These are phyloP conservation scores for Agrypnus murinus DNA, from an alignment of 2,888 invertebrate species.

Conservation along the genomic window DNA sequence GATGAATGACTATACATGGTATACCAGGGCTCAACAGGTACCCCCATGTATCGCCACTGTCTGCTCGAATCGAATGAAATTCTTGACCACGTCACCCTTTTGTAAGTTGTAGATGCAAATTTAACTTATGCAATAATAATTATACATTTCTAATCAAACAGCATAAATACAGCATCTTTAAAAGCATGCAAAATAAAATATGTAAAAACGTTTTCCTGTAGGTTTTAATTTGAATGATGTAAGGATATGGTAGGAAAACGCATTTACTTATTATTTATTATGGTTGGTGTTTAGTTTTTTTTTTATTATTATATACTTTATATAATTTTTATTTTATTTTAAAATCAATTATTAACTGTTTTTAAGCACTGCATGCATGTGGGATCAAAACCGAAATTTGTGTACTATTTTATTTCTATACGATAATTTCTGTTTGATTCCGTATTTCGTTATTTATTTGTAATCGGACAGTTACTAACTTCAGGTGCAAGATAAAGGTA, in stretches of 20 bases:
- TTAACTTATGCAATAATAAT: slow-evolving; percentile 24
- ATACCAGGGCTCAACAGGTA: slow-evolving; percentile 43
- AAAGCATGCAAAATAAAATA: slow-evolving; percentile 48
- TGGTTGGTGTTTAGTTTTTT: slow-evolving; percentile 26
- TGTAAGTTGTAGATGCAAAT: slow-evolving; percentile 60
- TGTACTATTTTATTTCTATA: slow-evolving; percentile 1
- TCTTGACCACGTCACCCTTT: slow-evolving; percentile 63
- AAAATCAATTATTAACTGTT: slow-evolving; percentile 32
- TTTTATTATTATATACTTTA: too few relatives aligned
- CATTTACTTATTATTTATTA: slow-evolving; percentile 21
- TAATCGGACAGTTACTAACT: slow-evolving; percentile 54
- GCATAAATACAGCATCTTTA: slow-evolving; percentile 55
- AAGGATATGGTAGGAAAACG: slow-evolving; percentile 17
- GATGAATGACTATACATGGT: slow-evolving; percentile 43
- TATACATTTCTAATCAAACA: slow-evolving; percentile 36
- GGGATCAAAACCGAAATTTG: slow-evolving; percentile 35
- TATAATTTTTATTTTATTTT: too few relatives aligned
- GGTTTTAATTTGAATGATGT: background rate
- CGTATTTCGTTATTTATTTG: slow-evolving; percentile 25
- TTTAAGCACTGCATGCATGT: slow-evolving; percentile 37
- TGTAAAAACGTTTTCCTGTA: slow-evolving; percentile 38
- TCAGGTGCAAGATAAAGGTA: slow-evolving; percentile 54
- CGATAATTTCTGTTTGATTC: slow-evolving; percentile 31
- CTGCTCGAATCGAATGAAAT: slow-evolving; percentile 46
- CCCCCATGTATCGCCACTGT: slow-evolving; percentile 47